A percentile compares a stretch with the other conserved stretches of the same genome.
Evolutionary conservation across 2,113 vertebrate genomes (phyloP).

Genomic region (Archocentrus centrarchus): DNA sequence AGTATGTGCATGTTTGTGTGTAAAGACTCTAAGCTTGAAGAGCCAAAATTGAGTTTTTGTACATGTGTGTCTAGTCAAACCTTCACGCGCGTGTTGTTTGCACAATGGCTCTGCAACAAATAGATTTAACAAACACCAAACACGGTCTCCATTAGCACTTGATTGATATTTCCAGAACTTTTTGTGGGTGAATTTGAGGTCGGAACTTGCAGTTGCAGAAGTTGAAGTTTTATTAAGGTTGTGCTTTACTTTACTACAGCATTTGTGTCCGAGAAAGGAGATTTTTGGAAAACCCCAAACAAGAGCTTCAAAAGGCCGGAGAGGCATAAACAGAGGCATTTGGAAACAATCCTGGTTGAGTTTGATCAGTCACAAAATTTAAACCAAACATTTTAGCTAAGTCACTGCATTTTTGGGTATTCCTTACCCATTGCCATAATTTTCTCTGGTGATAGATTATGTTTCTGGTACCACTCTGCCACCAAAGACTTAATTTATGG

Average conservation of each 20-base stretch:
- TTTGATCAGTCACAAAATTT: not conserved
- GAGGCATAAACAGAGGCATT: not conserved
- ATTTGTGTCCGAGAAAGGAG: not conserved
- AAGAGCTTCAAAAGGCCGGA: not conserved
- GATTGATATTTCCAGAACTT: conserved; percentile 57
- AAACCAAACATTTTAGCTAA: not conserved
- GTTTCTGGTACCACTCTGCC: too few species aligned
- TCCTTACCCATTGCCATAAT: not conserved
- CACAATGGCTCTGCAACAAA: conserved; percentile 62
- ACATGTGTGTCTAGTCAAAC: conserved; percentile 51
- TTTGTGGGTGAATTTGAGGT: conserved; percentile 65
- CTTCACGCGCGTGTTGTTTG: conserved; percentile 65
- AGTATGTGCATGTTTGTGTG: conserved; percentile 46
- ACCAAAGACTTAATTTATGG: too few species aligned
- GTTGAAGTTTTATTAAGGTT: not conserved
- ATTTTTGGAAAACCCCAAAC: not conserved
- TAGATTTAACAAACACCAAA: conserved; percentile 66
- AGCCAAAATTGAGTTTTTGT: conserved; percentile 40
- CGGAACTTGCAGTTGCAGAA: conserved; percentile 33
- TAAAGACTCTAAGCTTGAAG: conserved; percentile 36
- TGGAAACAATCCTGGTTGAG: not conserved
- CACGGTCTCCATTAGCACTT: conserved; percentile 67
- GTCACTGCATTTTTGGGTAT: not conserved
- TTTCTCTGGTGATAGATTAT: too few species aligned
- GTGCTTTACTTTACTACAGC: not conserved